Evolutionary conservation across 1,140 invertebrate genomes (phyloP).

Genomic region (Harlomillsia oculata): DNA sequence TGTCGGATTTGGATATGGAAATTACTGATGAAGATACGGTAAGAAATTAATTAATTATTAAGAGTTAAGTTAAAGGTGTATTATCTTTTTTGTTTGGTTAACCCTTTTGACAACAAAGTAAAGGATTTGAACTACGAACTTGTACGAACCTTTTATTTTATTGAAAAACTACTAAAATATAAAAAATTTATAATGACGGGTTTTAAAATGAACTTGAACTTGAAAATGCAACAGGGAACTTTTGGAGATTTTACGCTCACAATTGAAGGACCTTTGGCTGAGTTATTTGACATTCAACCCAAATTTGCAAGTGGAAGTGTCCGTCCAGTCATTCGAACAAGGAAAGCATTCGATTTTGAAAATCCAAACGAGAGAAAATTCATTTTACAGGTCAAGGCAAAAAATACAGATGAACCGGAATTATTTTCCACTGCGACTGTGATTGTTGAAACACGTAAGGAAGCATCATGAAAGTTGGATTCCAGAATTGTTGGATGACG

Average conservation of each 20-base stretch:
- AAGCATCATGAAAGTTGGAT: no score
- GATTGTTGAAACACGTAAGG: constrained; percentile 68
- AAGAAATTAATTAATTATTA: no score
- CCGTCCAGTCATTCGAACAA: constrained; percentile 67
- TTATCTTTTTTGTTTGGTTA: no score
- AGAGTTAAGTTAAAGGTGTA: no score
- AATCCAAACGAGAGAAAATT: constrained; percentile 87
- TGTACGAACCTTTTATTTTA: no score
- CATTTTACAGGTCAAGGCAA: constrained; percentile 67
- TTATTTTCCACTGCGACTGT: constrained; percentile 78
- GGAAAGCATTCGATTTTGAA: constrained; percentile 76
- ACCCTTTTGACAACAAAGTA: no score
- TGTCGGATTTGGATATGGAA: constrained; percentile 73
- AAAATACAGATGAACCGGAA: constrained; percentile 54
- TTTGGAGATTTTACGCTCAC: constrained; percentile 69
- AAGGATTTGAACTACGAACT: no score
- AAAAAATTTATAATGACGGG: no score
- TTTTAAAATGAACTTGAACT: no score
- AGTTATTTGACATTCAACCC: constrained; percentile 73
- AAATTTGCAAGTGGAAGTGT: constrained; percentile 61
- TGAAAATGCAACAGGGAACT: no score
- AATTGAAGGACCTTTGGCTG: constrained; percentile 63
- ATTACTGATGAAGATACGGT: constrained; percentile 77
- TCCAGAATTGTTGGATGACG: no score
- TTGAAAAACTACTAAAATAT: no score